Conservation (phyloP, 2,888 invertebrate species). For the Rhingia rostrata region DNA sequence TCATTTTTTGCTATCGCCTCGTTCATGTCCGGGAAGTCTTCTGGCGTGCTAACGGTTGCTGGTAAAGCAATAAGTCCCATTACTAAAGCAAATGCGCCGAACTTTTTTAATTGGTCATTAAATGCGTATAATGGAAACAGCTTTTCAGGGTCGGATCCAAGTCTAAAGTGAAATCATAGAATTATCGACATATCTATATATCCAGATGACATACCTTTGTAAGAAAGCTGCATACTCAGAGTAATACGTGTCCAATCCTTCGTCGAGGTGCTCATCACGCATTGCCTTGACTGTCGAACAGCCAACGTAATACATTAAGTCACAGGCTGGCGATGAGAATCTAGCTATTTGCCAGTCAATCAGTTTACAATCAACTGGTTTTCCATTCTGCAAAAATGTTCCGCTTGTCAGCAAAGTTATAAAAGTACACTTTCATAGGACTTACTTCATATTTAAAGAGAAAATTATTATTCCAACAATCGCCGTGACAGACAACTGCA, state of each 20-base stretch:
- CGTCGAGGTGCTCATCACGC: conserved; percentile 76
- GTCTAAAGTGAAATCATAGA: conserved; percentile 70
- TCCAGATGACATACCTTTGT: conserved; percentile 73
- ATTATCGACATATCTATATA: neutral
- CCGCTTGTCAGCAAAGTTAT: neutral
- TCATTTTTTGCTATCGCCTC: conserved; percentile 78
- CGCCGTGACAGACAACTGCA: conserved; percentile 80
- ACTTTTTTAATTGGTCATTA: conserved; percentile 77
- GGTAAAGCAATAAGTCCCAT: conserved; percentile 78
- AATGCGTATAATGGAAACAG: conserved; percentile 77
- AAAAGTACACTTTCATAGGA: neutral
- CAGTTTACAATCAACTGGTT: conserved; percentile 76
- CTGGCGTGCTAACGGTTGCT: conserved; percentile 22
- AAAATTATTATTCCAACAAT: conserved; percentile 82
- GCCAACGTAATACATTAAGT: conserved; percentile 80
- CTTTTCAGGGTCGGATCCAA: conserved; percentile 77
- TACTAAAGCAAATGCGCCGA: conserved; percentile 78
- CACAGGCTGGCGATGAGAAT: conserved; percentile 80
- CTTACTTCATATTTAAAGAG: conserved; percentile 77
- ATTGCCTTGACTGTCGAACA: conserved; percentile 78
- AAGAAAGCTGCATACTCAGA: conserved; percentile 76
- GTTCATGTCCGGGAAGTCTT: conserved; percentile 75
- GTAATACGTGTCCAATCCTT: conserved; percentile 78
- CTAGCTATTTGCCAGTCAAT: conserved; percentile 81
- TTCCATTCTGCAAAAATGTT: conserved; percentile 67